Base-by-base conservation (phyloP, 2,888 invertebrate genomes). In the Drosophila villosipedis region DNA sequence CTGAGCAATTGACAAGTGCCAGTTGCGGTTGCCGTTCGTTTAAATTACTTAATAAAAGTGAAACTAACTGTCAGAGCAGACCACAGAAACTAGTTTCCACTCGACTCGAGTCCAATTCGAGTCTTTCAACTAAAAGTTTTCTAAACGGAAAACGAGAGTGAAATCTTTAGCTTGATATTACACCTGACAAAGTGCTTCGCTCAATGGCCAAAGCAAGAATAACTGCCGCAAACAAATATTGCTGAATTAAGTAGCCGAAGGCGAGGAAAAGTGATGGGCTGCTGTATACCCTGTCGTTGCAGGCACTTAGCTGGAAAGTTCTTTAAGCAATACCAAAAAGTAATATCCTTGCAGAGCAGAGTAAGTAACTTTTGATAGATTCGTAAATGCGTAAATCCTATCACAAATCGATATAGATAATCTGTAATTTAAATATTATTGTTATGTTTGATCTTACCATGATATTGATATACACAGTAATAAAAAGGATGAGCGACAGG, bases 21-120 rank as follows among this genome's bases (percentile, higher is more conserved):
- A 73, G 76, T 76, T 76, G 73, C 85, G 75, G 78, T 73, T 68
- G 68, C 65, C 68, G 64, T 66, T 76, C 67, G 71, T 61, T 74
- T 61, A 85, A 85, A 85, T 85, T 85, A 85, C 89, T 86, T 85
- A 85, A 89, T 85, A 85, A 85, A 85, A 85, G 85, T 85, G 89
- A 85, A 85, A 85, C 84, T 89, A 86, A 84, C 82, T 80, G 79
- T 63, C 60, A 54, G 53, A 57, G 58, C 35, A 25, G 50, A 55
- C 59, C 30, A 59, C 75, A 62, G 30, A 79, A 79, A 79, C 79
- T 59, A 52, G 79, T 79, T 79, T 78, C 57, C 58, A 68, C 25
- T 59, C 55, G 47, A 55, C 43, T 66, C 55, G 33, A 49, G 28
- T 69, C 74, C 53, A 80, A 82, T 86, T 83, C 88, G 82, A 82